Evolutionary conservation across 1,140 invertebrate species (phyloP).

Genomic region (Antheraea mylitta): DNA sequence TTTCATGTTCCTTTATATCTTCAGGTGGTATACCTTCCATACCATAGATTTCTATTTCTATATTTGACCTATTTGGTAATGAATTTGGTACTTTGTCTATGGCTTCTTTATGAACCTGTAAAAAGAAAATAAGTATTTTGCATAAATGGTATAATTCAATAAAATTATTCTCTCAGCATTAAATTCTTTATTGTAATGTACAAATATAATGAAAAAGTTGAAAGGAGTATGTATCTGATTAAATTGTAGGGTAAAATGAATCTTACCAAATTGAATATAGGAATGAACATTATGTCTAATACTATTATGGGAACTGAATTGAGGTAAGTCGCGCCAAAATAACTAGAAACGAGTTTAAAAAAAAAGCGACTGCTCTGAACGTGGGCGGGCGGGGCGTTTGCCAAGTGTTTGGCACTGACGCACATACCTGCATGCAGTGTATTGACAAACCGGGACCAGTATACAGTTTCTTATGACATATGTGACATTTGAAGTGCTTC

Average conservation of each 20-base stretch:
- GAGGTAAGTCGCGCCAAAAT: conserved; percentile 61
- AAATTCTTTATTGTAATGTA: not conserved
- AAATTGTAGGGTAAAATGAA: not conserved
- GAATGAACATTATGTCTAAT: conserved; percentile 44
- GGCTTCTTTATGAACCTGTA: conserved; percentile 98
- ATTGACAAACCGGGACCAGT: conserved; percentile 98
- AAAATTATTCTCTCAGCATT: conserved; percentile 1
- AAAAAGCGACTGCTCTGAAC: conserved; percentile 43
- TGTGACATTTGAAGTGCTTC: conserved; percentile 99
- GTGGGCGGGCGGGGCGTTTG: conserved; percentile 60
- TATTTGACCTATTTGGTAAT: conserved; percentile 97
- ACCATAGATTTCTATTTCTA: conserved; percentile 99
- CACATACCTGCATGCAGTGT: conserved; percentile 98
- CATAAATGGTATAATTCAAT: conserved; percentile 18
- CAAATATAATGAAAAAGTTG: too few species aligned
- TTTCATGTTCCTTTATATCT: conserved; percentile 96
- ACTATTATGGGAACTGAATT: conserved; percentile 53
- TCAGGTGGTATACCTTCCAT: conserved; percentile 99
- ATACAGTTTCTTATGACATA: conserved; percentile 99
- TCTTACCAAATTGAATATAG: conserved; percentile 25
- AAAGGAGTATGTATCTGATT: not conserved
- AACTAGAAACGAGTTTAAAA: conserved; percentile 57
- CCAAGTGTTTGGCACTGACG: conserved; percentile 59
- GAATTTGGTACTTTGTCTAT: conserved; percentile 99
- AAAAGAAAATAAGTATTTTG: conserved; percentile 35